Evolutionary conservation across 2,113 vertebrate genomes (phyloP).

Genomic region (Rhegmatorhina hoffmannsi): DNA sequence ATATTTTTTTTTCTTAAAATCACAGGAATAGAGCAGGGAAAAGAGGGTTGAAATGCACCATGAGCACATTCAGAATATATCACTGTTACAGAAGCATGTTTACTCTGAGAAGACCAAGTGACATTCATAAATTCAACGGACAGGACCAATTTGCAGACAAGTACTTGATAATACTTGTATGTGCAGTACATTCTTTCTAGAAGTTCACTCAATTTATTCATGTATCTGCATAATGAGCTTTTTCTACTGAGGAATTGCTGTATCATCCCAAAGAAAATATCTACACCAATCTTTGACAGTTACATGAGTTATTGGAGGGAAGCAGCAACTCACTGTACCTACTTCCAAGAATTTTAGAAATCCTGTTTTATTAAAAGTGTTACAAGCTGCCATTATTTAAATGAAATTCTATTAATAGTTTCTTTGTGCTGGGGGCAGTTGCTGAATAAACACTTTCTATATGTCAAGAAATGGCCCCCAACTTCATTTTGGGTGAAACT

Average conservation of each 20-base stretch:
- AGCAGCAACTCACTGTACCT: conserved; percentile 49
- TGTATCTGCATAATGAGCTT: neutral
- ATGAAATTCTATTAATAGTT: conserved; percentile 31
- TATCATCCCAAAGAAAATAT: conserved; percentile 15
- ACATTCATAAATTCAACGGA: conserved; percentile 35
- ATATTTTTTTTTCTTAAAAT: neutral
- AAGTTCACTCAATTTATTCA: neutral
- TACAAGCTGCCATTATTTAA: conserved; percentile 20
- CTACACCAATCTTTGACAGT: conserved; percentile 14
- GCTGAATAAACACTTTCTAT: conserved; percentile 5
- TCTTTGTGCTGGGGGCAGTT: neutral
- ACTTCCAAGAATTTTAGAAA: conserved; percentile 47
- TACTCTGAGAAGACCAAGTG: conserved; percentile 26
- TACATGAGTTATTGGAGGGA: neutral
- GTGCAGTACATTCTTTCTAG: conserved; percentile 16
- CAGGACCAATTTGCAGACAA: conserved; percentile 27
- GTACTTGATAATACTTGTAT: conserved; percentile 28
- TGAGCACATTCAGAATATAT: conserved; percentile 44
- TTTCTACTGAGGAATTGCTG: conserved; percentile 30
- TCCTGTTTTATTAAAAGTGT: conserved; percentile 68
- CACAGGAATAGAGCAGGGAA: neutral
- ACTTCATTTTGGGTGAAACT: conserved; percentile 2
- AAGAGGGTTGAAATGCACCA: neutral
- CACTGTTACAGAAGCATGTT: conserved; percentile 36
- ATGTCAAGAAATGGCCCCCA: conserved; percentile 12